Evolutionary conservation across 2,797 vertebrate species (phyloP).

Genomic region (Notoglanidium macrostoma): DNA sequence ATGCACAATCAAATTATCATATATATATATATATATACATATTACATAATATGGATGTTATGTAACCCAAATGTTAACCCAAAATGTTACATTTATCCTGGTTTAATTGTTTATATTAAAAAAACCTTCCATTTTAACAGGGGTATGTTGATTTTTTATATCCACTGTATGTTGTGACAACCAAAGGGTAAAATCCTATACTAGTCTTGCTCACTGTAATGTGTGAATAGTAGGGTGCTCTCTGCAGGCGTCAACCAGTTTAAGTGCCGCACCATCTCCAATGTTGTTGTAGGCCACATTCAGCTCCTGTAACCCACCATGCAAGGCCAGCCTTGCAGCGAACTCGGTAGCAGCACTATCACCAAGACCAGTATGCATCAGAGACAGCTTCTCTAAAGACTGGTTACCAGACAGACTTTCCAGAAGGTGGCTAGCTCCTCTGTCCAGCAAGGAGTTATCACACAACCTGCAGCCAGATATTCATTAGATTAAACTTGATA

Average conservation of each 20-base stretch:
- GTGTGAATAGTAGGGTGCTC: slow-evolving; percentile 83
- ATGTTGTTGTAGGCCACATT: slow-evolving; percentile 94
- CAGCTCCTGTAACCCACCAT: slow-evolving; percentile 82
- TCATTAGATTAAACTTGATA: slow-evolving; percentile 12
- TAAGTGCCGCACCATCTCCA: slow-evolving; percentile 81
- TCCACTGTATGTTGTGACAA: neutral
- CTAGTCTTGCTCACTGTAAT: slow-evolving; percentile 84
- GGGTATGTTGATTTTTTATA: neutral
- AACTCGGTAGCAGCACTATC: slow-evolving; percentile 79
- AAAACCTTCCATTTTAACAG: neutral
- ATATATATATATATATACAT: too few species aligned
- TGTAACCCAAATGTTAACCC: too few species aligned
- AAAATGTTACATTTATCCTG: neutral
- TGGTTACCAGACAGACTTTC: slow-evolving; percentile 82
- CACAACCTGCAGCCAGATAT: slow-evolving; percentile 72
- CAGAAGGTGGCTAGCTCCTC: slow-evolving; percentile 76
- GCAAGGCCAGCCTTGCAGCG: slow-evolving; percentile 74
- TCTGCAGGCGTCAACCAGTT: slow-evolving; percentile 84
- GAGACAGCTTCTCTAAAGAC: slow-evolving; percentile 80
- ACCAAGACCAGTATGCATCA: slow-evolving; percentile 88
- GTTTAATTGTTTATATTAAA: neutral
- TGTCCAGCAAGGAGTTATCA: slow-evolving; percentile 82
- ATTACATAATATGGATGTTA: too few species aligned
- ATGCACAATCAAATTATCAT: too few species aligned
- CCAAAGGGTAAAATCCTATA: neutral